Base-by-base conservation (phyloP, 2,888 invertebrate genomes). In the Geophilus truncorum region DNA sequence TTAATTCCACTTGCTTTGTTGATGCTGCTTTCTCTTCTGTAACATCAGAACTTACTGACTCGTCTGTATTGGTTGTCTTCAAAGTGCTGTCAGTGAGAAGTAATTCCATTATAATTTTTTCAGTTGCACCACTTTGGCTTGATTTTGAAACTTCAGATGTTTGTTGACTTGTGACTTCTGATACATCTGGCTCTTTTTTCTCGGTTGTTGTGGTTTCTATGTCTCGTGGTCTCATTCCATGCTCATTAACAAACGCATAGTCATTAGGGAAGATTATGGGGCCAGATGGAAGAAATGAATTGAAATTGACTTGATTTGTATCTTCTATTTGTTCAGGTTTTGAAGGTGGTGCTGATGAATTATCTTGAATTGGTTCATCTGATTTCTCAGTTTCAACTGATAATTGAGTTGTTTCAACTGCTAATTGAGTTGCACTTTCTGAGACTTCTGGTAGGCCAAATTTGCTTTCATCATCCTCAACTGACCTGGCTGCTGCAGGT, bases 171-270 rank as follows among this genome's bases (percentile, higher is more conserved):
- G 76, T n/a, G n/a, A n/a, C n/a, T n/a, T n/a, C n/a, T n/a, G n/a
- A n/a, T n/a, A n/a, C n/a, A n/a, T 34, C 36, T n/a, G 77, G 2
- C 21, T 1, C 34, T 30, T 9, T 21, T 32, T 34, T 32, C 25
- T 77, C 21, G 10, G 10, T 21, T 32, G 77, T 28, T 0, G 10
- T n/a, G 0, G 25, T 34, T 28, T 77, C 34, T 21, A 36, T 21
- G 12, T 77, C 77, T 77, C 77, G n/a, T 77, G 77, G 77, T 36
- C 36, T 77, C 77, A 77, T 77, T 77, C 77, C 77, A 32, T 32
- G 77, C 34, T 77, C 77, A 77, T 77, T 77, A 23, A 32, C 34
- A 18, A 36, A 21, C 21, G 18, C 18, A 18, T 18, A 12, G 21
- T 77, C 77, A 34, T 34, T 77, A 15, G 32, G 32, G 15, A 77